Percentiles rank a stretch among this genome's conserved stretches.
Evolutionary conservation across 2,113 vertebrate genomes (phyloP).

Genomic region (Petromus typicus): DNA sequence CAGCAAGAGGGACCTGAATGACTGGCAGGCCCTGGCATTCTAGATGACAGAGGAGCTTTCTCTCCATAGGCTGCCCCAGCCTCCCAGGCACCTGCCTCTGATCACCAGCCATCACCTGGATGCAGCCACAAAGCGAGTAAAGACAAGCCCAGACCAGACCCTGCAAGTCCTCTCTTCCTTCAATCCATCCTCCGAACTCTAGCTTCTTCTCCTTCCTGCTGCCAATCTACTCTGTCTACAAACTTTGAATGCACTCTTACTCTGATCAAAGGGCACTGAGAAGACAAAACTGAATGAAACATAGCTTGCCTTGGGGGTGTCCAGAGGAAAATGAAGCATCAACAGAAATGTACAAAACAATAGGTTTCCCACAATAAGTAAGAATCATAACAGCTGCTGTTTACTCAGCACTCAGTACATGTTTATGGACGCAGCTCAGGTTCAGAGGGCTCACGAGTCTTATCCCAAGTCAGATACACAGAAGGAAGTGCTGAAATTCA

Average conservation of each 20-base stretch:
- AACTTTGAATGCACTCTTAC: not conserved
- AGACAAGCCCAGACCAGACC: not conserved
- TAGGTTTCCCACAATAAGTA: not conserved
- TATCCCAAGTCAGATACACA: not conserved
- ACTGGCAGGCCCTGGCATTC: not conserved
- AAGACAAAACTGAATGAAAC: not conserved
- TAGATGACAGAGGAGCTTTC: not conserved
- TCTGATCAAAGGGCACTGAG: not conserved
- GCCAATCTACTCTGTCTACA: not conserved
- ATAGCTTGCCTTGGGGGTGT: not conserved
- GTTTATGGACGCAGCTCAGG: not conserved
- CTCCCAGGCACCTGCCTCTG: not conserved
- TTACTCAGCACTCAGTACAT: accelerated
- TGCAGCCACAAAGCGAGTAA: accelerated
- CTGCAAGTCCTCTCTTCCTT: not conserved
- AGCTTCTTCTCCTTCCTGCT: not conserved
- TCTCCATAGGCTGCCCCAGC: not conserved
- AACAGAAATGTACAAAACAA: not conserved
- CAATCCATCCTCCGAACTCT: not conserved
- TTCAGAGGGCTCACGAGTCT: not conserved
- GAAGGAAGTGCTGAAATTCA: not conserved
- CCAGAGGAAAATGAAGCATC: not conserved
- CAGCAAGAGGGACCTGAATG: not conserved
- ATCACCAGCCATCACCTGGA: not conserved
- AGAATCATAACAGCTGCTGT: not conserved